Conservation (phyloP, 2,113 vertebrate genomes). For the Protomyctophum bolini region DNA sequence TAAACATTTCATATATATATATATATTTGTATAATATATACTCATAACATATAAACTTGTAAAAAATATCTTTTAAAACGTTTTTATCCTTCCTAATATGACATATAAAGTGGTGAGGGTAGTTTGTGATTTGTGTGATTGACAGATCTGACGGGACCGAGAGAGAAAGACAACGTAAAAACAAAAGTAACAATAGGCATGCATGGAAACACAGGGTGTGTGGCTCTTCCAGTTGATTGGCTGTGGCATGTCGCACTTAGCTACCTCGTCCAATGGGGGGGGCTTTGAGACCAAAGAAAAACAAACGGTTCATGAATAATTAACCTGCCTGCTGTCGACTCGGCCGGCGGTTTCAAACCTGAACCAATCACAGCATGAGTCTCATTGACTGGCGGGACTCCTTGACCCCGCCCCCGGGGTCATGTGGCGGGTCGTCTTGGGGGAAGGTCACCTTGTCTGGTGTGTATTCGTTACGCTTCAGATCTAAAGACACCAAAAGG, state of each 20-base stretch:
- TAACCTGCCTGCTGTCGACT: no score
- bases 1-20: constrained; percentile 76
- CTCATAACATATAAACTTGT: constrained; percentile 53
- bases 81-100: constrained; percentile 25
- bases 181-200: constrained; percentile 56
- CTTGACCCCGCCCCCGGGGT: constrained; percentile 86
- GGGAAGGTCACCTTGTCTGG: constrained; percentile 91
- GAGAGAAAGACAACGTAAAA: neutral
- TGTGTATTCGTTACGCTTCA: constrained; percentile 97
- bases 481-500: constrained; percentile 75
- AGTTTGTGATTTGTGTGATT: constrained; percentile 43
- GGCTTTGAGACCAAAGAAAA: constrained; percentile 42
- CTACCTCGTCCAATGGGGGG: constrained; percentile 41
- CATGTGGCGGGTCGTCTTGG: constrained; percentile 87
- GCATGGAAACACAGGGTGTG: constrained; percentile 43
- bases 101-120: constrained; percentile 49
- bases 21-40: constrained; percentile 49
- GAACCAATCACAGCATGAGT: constrained; percentile 84
- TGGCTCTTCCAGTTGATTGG: constrained; percentile 61
- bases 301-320: neutral
- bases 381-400: constrained; percentile 88
- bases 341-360: neutral
- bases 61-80: constrained; percentile 67
- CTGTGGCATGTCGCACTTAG: neutral
- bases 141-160: constrained; percentile 51